These are phyloP conservation scores for Ectemnius continuus DNA, from an alignment of 2,888 invertebrate genomes.

Conservation along the genomic window DNA sequence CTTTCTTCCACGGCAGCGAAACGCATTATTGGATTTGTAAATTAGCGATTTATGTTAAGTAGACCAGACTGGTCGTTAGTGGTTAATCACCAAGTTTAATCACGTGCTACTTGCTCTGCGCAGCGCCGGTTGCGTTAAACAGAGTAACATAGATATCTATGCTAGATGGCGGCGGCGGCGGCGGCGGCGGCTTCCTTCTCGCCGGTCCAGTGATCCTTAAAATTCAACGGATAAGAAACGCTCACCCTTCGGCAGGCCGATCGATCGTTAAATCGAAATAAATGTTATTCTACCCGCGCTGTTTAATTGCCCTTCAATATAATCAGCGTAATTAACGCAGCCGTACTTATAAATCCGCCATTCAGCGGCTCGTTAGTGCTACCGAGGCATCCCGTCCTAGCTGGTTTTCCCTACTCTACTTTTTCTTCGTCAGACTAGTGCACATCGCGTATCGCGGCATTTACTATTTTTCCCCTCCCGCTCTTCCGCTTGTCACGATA, in stretches of 20 bases:
- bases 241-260: slow-evolving; percentile 1
- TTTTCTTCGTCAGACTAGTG: slow-evolving; percentile 9
- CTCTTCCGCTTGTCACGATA: too few relatives aligned
- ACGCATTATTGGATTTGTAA: slow-evolving; percentile 43
- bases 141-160: too few relatives aligned
- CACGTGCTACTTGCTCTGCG: slow-evolving; percentile 22
- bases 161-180: too few relatives aligned
- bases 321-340: slow-evolving; percentile 34
- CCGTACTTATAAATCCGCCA: slow-evolving; percentile 34
- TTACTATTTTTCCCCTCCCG: too few relatives aligned
- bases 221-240: slow-evolving; percentile 31
- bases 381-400: slow-evolving; percentile 14
- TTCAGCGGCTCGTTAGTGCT: slow-evolving; percentile 18
- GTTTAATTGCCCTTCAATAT: slow-evolving; percentile 34
- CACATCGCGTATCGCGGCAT: too few relatives aligned
- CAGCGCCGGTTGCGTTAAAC: slow-evolving; percentile 13
- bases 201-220: slow-evolving; percentile 20
- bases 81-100: slow-evolving; percentile 53
- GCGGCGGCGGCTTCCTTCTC: too few relatives aligned
- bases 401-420: slow-evolving; percentile 29
- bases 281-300: slow-evolving; percentile 17
- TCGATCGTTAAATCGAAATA: slow-evolving; percentile 37
- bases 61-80: slow-evolving; percentile 41
- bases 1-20: slow-evolving; percentile 25
- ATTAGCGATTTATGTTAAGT: slow-evolving; percentile 51